Evolutionary conservation across 64 coral and sea anemone genomes (phyloP).

Genomic region (Pocillopora damicornis): DNA sequence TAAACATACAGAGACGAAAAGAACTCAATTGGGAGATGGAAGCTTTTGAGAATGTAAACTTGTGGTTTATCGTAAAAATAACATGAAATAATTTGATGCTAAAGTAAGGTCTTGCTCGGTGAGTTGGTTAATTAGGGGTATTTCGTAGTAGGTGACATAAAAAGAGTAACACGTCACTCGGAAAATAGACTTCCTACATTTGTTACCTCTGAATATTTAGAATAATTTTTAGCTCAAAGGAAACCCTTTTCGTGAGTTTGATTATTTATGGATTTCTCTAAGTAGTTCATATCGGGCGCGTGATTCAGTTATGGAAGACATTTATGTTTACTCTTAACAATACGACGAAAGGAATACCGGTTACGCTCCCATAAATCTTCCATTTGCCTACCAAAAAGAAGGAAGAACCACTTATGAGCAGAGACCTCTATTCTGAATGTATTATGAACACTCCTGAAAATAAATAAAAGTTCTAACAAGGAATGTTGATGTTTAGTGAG

Average conservation of each 20-base stretch:
- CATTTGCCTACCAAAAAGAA: neutral
- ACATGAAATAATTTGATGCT: neutral
- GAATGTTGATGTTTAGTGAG: neutral
- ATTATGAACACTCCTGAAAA: neutral
- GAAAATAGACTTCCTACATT: too few species aligned
- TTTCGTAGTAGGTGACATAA: too few species aligned
- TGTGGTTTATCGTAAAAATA: neutral
- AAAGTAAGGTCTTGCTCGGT: too few species aligned
- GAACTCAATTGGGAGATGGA: neutral
- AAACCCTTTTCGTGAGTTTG: too few species aligned
- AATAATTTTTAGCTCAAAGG: too few species aligned
- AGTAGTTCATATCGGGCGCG: neutral
- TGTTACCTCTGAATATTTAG: too few species aligned
- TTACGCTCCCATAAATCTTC: neutral
- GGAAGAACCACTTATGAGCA: neutral
- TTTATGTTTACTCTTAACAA: neutral
- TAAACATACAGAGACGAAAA: neutral
- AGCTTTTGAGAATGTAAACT: slow-evolving; percentile 5
- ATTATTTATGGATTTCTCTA: too few species aligned
- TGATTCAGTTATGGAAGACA: neutral
- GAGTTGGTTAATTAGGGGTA: too few species aligned
- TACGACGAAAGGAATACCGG: neutral
- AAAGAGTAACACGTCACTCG: too few species aligned
- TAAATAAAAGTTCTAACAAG: neutral
- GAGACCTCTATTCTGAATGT: neutral